Evolutionary conservation across 2,888 invertebrate species (phyloP), one percentile per base, ranked within the genome.

Genomic region (Cybosia mesomella): DNA sequence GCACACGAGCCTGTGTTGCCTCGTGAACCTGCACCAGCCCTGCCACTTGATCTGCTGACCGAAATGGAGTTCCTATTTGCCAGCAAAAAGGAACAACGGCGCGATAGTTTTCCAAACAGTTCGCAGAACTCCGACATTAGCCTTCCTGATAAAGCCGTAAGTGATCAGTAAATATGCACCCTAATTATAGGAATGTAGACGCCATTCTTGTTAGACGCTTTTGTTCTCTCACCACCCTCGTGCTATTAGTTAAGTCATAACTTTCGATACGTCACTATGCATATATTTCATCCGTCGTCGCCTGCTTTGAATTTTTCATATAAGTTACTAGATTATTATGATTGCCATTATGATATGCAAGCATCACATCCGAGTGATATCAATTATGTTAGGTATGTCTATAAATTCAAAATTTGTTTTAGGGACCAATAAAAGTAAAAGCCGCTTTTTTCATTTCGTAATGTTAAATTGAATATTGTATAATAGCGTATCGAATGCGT

Each of bases 11-110:
- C 84, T 1, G 83, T 83, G 11, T 79, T 85, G 2, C 85, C 84
- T 3, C 86, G 86, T 39, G 89, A 85, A 22, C 83, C 88, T 0
- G 87, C 91, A 0, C 85, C 90, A 0, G 82, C 87, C 0, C 83
- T 92, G 0, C 92, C 92, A 0, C 88, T 94, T n/a, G 93, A 95
- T 67, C 86, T 95, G 4, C 89, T 94, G 70, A 92, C 90, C 0
- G 94, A 95, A 76, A 94, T 94, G 94, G 92, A 93, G 80, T 90
- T 85, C 74, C 87, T 94, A 10, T 92, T 95, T 80, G 80, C 86
- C 32, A 88, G 84, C 72, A 87, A 89, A 68, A 85, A 82, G 67
- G 68, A 83, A 53, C 84, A 87, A 67, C 87, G 90, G 18, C 86
- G 92, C 18, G 91, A 92, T 80, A 91, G 90, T 79, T 87, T 85